Evolutionary conservation across 1,140 invertebrate species (phyloP).

Genomic region (Leptinotarsa undecemlineata): DNA sequence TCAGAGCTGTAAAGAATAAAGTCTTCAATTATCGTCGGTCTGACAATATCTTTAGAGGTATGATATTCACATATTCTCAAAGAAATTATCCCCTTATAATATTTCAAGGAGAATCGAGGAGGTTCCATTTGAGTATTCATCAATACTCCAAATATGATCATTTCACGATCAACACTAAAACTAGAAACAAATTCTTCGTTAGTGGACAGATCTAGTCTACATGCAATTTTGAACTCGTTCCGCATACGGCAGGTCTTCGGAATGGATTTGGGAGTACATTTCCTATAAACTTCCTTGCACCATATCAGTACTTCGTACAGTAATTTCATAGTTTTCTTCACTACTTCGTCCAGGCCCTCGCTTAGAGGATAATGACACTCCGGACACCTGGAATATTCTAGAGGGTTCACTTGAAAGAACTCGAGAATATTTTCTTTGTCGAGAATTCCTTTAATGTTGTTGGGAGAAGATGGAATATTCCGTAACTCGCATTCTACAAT

Average conservation of each 20-base stretch:
- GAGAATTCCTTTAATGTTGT: conserved; percentile 56
- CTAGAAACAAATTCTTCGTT: conserved; percentile 34
- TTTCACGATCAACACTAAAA: conserved; percentile 31
- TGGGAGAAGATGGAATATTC: conserved; percentile 48
- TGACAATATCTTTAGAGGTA: conserved; percentile 29
- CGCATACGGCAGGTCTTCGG: conserved; percentile 35
- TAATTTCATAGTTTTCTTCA: conserved; percentile 27
- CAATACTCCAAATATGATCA: conserved; percentile 39
- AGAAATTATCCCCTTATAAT: conserved; percentile 32
- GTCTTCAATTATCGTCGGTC: conserved; percentile 34
- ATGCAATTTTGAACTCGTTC: conserved; percentile 41
- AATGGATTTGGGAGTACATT: conserved; percentile 21
- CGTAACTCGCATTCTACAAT: conserved; percentile 56
- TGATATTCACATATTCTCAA: conserved; percentile 37
- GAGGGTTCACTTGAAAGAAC: conserved; percentile 20
- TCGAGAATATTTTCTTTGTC: conserved; percentile 49
- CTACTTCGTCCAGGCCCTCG: conserved; percentile 26
- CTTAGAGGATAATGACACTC: conserved; percentile 31
- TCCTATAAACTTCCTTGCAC: conserved; percentile 11
- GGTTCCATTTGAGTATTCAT: conserved; percentile 38
- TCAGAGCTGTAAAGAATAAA: conserved; percentile 38
- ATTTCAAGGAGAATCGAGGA: background rate
- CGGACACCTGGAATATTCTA: conserved; percentile 17
- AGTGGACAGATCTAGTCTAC: conserved; percentile 35
- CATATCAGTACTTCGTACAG: conserved; percentile 27